A percentile compares a stretch with the other conserved stretches of the same genome.
Evolutionary conservation across 2,888 invertebrate species (phyloP).

Genomic region (Acanthosoma haemorrhoidale): DNA sequence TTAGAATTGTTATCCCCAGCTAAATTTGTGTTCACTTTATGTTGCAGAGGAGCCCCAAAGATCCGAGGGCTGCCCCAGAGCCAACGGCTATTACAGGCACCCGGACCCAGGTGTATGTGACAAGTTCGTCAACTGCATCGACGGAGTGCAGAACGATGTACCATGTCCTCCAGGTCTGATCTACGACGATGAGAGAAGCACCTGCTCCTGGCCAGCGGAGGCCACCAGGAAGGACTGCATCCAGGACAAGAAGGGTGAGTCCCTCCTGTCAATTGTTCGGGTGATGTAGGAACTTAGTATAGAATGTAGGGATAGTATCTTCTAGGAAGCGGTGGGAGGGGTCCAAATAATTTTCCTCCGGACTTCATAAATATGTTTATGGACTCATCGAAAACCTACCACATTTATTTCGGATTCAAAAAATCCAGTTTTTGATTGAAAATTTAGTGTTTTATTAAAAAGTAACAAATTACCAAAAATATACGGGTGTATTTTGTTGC

Average conservation of each 20-base stretch:
- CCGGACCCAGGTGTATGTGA: slow-evolving; percentile 68
- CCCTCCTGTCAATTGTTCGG: too few species aligned
- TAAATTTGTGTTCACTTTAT: background rate
- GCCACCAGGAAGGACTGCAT: slow-evolving; percentile 54
- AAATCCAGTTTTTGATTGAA: too few species aligned
- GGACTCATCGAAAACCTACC: too few species aligned
- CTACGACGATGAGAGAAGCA: slow-evolving; percentile 66
- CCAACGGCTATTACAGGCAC: slow-evolving; percentile 72
- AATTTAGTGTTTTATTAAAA: too few species aligned
- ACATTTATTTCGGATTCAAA: too few species aligned
- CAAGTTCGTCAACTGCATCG: slow-evolving; percentile 72
- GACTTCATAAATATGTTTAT: too few species aligned
- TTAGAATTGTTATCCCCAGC: background rate
- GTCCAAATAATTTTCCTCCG: too few species aligned
- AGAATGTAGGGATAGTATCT: too few species aligned
- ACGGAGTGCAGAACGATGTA: slow-evolving; percentile 61
- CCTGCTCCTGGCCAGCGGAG: slow-evolving; percentile 68
- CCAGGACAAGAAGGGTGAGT: slow-evolving; percentile 51
- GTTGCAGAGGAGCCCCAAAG: slow-evolving; percentile 67
- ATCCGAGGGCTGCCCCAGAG: slow-evolving; percentile 66
- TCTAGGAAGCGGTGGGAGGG: too few species aligned
- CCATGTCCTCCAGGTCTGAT: slow-evolving; percentile 67
- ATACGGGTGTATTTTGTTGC: too few species aligned
- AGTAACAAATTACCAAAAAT: too few species aligned
- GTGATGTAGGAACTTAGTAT: too few species aligned